Base-by-base conservation (phyloP, 2,797 vertebrate species). In the Labroides dimidiatus region DNA sequence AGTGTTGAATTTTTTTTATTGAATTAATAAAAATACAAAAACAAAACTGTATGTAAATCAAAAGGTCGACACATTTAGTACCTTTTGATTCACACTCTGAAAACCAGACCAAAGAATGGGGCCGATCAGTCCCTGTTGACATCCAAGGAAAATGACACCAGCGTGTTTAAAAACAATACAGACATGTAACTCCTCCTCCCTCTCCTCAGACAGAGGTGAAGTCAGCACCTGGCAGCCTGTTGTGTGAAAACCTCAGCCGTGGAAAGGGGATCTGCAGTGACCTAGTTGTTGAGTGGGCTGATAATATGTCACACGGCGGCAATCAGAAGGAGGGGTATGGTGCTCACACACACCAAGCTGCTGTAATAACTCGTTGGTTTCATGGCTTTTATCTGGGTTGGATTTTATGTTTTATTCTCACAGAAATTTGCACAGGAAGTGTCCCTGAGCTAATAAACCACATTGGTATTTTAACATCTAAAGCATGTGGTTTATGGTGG, bases 261-360 rank as follows among this genome's bases (percentile, higher is more conserved):
- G 61, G 82, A 84, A 89, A 90, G 68, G 12, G 51, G 80, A 90
- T 89, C 85, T 75, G 68, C 76, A 42, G 66, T 87, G 89, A 90
- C 88, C 86, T 78, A 84, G 60, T 80, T 91, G 77, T 80, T 63
- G 72, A 66, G 52, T 59, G 62, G 71, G 70, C 55, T 68, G 73
- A 86, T 80, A 81, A 71, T 72, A 71, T 82, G 75, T 86, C 84
- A 81, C 64, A 61, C 33, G 68, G 50, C 53, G 75, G 61, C 59
- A 72, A 71, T 57, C 24, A 43, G 50, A 48, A 42, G 57, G 44
- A n/a, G 33, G 54, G 60, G 50, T 13, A n/a, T 45, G 52, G 48
- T 68, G 66, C 75, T 78, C 71, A 73, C 59, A 72, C 68, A 75
- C 58, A 41, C 74, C 61, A 82, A 72, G 63, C 50, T 68, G 30